Evolutionary conservation across 2,113 vertebrate genomes (phyloP).

Genomic region (Myotis brandtii): DNA sequence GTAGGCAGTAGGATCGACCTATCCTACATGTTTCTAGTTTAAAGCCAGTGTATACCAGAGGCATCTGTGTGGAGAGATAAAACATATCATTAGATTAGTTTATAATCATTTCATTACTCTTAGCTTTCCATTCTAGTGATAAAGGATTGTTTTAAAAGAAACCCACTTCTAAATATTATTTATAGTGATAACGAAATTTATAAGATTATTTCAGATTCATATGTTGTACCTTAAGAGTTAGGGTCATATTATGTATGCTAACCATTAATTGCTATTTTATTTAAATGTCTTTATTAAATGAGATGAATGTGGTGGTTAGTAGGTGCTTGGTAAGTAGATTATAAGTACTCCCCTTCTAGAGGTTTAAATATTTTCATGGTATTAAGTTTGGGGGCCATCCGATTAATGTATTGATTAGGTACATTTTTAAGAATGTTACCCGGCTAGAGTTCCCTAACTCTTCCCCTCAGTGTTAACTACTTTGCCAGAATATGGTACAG

Average conservation of each 20-base stretch:
- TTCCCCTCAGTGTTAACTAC: background rate
- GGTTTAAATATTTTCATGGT: background rate
- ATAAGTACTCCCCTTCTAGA: background rate
- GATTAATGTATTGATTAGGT: background rate
- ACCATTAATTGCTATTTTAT: background rate
- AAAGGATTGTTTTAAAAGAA: slow-evolving; percentile 35
- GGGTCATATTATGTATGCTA: background rate
- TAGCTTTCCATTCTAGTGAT: background rate
- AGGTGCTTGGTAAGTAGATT: background rate
- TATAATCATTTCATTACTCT: background rate
- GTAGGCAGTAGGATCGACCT: background rate
- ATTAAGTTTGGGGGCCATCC: background rate
- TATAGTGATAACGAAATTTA: background rate
- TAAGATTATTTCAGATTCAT: slow-evolving; percentile 23
- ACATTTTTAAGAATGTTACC: background rate
- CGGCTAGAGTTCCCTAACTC: background rate
- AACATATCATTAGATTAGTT: background rate
- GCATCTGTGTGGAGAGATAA: background rate
- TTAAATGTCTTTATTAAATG: background rate
- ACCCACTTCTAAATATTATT: background rate
- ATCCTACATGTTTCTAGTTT: background rate
- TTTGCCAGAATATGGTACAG: background rate
- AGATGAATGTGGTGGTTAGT: background rate
- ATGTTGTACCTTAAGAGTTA: background rate
- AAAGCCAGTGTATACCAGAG: background rate